Conservation (phyloP, 2,888 invertebrate genomes). For the Drosophila dives region DNA sequence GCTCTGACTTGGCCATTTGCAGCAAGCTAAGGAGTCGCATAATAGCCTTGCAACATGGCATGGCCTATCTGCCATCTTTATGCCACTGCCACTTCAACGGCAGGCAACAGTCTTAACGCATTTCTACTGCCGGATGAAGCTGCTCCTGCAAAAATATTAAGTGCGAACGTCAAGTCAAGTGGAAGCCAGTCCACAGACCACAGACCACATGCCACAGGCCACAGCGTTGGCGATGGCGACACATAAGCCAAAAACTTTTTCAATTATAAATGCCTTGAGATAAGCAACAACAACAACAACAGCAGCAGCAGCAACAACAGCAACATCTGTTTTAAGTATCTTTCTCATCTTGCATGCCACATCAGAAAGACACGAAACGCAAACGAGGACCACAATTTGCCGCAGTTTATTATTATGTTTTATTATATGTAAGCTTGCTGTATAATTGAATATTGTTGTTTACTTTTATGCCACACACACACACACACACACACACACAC, state of each 20-base stretch:
- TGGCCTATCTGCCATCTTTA: slow-evolving; percentile 20
- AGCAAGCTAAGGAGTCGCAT: not conserved
- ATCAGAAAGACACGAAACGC: slow-evolving; percentile 10
- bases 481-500: not conserved
- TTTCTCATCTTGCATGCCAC: slow-evolving; percentile 1
- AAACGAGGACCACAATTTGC: slow-evolving; percentile 35
- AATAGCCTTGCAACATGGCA: not conserved
- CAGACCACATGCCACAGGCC: too few species aligned
- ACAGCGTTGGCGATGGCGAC: slow-evolving; percentile 36
- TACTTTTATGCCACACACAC: slow-evolving; percentile 32
- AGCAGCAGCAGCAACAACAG: slow-evolving; percentile 7
- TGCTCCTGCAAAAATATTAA: slow-evolving; percentile 59
- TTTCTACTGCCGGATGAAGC: slow-evolving; percentile 18
- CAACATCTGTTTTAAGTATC: slow-evolving; percentile 27
- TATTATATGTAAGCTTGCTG: slow-evolving; percentile 40
- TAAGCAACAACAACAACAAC: slow-evolving; percentile 42
- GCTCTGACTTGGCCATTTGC: not conserved
- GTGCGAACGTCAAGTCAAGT: slow-evolving; percentile 63
- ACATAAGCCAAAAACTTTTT: slow-evolving; percentile 68
- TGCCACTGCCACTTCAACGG: slow-evolving; percentile 15
- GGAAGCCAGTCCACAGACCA: slow-evolving; percentile 11
- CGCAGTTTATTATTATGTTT: slow-evolving; percentile 48
- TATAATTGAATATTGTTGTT: slow-evolving; percentile 65
- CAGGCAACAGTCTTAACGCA: slow-evolving; percentile 26
- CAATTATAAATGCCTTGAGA: slow-evolving; percentile 67